A percentile compares a stretch with the other conserved stretches of the same genome.
These are phyloP conservation scores for Microplitis manilae DNA, from an alignment of 2,888 invertebrate species.

Conservation along the genomic window DNA sequence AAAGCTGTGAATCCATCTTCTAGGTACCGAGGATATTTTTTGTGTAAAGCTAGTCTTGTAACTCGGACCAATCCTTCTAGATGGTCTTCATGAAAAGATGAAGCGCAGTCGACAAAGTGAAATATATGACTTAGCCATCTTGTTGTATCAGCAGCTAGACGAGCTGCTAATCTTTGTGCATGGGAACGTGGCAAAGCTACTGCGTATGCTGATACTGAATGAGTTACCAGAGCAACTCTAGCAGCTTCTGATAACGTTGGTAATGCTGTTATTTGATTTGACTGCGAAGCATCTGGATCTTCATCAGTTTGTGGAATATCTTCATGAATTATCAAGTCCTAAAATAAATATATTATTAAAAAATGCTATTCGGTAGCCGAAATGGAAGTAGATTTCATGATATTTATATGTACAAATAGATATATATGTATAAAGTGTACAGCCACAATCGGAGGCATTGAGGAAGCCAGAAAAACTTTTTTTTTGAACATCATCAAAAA, in stretches of 20 bases:
- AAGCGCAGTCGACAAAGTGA: slow-evolving; percentile 86
- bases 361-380: no score
- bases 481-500: background rate
- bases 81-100: slow-evolving; percentile 91
- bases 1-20: slow-evolving; percentile 87
- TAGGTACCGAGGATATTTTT: slow-evolving; percentile 85
- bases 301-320: slow-evolving; percentile 68
- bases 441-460: slow-evolving; percentile 3
- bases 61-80: slow-evolving; percentile 89
- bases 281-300: slow-evolving; percentile 74
- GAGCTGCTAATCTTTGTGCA: slow-evolving; percentile 84
- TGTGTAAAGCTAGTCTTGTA: slow-evolving; percentile 84
- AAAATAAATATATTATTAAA: background rate
- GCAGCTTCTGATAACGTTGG: slow-evolving; percentile 70
- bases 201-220: slow-evolving; percentile 89
- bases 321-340: slow-evolving; percentile 70
- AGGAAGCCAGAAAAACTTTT: background rate
- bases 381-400: no score
- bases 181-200: slow-evolving; percentile 86
- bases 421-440: background rate
- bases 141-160: slow-evolving; percentile 88
- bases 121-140: slow-evolving; percentile 88
- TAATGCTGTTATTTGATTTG: slow-evolving; percentile 64
- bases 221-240: slow-evolving; percentile 83
- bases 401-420: no score